A percentile compares a stretch with the other conserved stretches of the same genome.
Conservation (phyloP, 1,140 invertebrate species). For the Lucilia cuprina region DNA sequence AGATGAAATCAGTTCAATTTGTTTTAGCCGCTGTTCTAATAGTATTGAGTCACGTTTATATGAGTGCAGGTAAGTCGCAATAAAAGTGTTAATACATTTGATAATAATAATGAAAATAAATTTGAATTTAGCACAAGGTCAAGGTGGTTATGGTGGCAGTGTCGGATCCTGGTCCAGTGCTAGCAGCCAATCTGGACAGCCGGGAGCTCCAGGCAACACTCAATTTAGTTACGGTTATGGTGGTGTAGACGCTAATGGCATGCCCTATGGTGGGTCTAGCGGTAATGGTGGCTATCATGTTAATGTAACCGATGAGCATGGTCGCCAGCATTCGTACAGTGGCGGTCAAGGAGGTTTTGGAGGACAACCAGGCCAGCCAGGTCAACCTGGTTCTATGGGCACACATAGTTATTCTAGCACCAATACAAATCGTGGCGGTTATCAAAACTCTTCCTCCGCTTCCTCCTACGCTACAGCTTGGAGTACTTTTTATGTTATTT, state of each 20-base stretch:
- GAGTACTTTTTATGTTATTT: constrained; percentile 23
- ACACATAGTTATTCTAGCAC: background rate
- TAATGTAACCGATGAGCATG: constrained; percentile 11
- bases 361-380: background rate
- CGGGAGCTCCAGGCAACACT: background rate
- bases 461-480: background rate
- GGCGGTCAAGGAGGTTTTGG: background rate
- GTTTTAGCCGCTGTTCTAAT: background rate
- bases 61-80: constrained; percentile 22
- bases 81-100: no score
- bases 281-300: constrained; percentile 14
- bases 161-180: background rate
- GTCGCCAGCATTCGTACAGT: constrained; percentile 7
- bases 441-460: background rate
- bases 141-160: constrained; percentile 22
- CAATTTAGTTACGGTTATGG: constrained; percentile 17
- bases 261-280: background rate
- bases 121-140: constrained; percentile 21
- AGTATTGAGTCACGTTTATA: background rate
- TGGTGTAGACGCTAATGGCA: constrained; percentile 24
- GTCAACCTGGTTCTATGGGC: background rate
- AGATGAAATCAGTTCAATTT: constrained; percentile 1
- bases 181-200: background rate
- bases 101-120: no score
- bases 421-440: background rate